phyloP scores from a whole-genome alignment of 1,140 invertebrate species.

The Papilio aristodemus region DNA sequence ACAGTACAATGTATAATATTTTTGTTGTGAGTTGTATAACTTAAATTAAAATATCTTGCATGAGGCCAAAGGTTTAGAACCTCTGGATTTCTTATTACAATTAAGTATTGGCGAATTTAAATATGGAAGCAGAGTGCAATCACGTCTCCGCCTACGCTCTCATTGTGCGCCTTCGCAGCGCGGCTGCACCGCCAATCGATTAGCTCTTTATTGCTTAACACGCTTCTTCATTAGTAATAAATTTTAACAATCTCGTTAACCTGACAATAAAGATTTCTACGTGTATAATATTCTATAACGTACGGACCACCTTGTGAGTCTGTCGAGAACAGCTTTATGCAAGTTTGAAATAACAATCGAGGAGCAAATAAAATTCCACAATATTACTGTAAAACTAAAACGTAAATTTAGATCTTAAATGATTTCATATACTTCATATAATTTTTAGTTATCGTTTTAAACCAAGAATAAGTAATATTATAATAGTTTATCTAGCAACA shows the following conservation, averaged over 20 bases:
- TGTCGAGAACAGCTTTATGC: neutral
- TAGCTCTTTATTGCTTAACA: slow-evolving; percentile 51
- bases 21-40: too few relatives aligned
- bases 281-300: neutral
- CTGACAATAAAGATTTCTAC: slow-evolving; percentile 30
- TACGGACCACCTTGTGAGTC: slow-evolving; percentile 21
- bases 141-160: slow-evolving; percentile 45
- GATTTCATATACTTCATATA: too few relatives aligned
- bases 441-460: too few relatives aligned
- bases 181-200: slow-evolving; percentile 51
- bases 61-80: neutral
- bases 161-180: slow-evolving; percentile 47
- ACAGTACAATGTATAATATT: too few relatives aligned
- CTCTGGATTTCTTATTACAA: slow-evolving; percentile 14
- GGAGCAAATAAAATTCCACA: neutral
- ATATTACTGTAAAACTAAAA: too few relatives aligned
- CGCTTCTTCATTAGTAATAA: slow-evolving; percentile 45
- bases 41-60: neutral
- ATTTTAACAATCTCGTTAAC: slow-evolving; percentile 32
- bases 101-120: slow-evolving; percentile 44
- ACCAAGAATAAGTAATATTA: too few relatives aligned
- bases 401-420: too few relatives aligned
- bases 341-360: neutral
- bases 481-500: neutral
- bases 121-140: slow-evolving; percentile 42